Base-by-base conservation (phyloP, 2,888 invertebrate species). In the Holacanthella duospinosa region DNA sequence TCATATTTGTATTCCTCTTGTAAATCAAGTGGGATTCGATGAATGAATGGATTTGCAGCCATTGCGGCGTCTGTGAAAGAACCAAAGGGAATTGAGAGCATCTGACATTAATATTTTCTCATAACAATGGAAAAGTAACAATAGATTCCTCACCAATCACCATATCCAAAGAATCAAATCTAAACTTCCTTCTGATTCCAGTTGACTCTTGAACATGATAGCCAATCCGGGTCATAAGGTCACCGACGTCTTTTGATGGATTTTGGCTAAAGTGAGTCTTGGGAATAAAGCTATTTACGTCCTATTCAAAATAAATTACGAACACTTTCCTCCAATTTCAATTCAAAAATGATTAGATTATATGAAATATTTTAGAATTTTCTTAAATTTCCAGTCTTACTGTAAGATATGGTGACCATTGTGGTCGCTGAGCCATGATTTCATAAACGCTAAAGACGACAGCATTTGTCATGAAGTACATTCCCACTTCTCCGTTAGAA, bases 11-110 rank as follows among this genome's bases (percentile, higher is more conserved):
- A 73, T 1, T 57, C 64, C 0, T 64, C 59, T 48, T 64, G 60
- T 29, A 71, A 43, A 1, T 68, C 65, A 1, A 21, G 21, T 6
- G 73, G 73, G 55, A 73, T 73, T 29, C 71, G 57, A 29, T 68
- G 68, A 55, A 71, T 62, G 28, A 71, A 73, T 21, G 73, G 71
- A 61, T 73, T 73, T 0, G 71, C 71, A 55, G 73, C 73, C 73
- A 73, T 71, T 12, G 73, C 73, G n/a, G 71, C 65, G 26, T 67
- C 73, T 73, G 55, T 2, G 63, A 64, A 21, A 61, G n/a, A 54
- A 43, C n/a, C n/a, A n/a, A n/a, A n/a, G n/a, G n/a, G n/a, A n/a
- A n/a, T n/a, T 16, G 43, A 66, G 54, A 16, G 21, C 56, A 55
- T 27, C 24, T 56, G 59, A 26, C 53, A 24, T 44, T 26, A 29